A percentile compares a stretch with the other conserved stretches of the same genome.
Evolutionary conservation across 2,797 vertebrate genomes (phyloP).

Genomic region (Peromyscus nudipes): DNA sequence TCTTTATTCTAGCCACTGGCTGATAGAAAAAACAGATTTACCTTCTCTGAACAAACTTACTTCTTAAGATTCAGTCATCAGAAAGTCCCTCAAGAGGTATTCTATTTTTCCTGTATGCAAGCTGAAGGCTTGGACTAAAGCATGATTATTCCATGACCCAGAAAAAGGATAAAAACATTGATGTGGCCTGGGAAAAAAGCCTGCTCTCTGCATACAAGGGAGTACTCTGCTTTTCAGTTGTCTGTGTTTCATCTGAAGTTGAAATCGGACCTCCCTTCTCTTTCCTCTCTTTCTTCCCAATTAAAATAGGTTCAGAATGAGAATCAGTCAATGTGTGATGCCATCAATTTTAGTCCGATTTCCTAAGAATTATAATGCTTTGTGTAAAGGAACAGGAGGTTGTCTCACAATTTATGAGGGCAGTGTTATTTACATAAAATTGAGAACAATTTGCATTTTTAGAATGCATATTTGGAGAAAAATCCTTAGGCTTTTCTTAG

Average conservation of each 20-base stretch:
- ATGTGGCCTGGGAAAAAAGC: background rate
- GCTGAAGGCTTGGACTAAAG: conserved; percentile 52
- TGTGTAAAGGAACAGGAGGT: background rate
- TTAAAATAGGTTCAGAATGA: conserved; percentile 8
- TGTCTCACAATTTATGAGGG: background rate
- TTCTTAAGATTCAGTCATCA: background rate
- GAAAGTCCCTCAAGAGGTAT: background rate
- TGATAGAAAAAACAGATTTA: background rate
- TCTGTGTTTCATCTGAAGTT: background rate
- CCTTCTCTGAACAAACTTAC: conserved; percentile 33
- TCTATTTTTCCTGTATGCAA: conserved; percentile 39
- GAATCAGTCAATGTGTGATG: conserved; percentile 41
- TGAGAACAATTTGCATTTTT: conserved; percentile 13
- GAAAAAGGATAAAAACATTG: conserved; percentile 9
- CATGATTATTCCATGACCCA: conserved; percentile 48
- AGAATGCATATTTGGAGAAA: conserved; percentile 15
- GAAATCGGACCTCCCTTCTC: background rate
- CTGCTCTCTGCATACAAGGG: background rate
- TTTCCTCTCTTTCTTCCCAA: background rate
- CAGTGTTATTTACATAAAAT: background rate
- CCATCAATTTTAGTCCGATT: background rate
- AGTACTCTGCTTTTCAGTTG: background rate
- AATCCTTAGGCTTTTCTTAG: background rate
- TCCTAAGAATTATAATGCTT: background rate
- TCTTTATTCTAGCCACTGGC: conserved; percentile 53